Base-by-base conservation (phyloP, 2,797 vertebrate genomes). In the Neosilurus mollespiculum region DNA sequence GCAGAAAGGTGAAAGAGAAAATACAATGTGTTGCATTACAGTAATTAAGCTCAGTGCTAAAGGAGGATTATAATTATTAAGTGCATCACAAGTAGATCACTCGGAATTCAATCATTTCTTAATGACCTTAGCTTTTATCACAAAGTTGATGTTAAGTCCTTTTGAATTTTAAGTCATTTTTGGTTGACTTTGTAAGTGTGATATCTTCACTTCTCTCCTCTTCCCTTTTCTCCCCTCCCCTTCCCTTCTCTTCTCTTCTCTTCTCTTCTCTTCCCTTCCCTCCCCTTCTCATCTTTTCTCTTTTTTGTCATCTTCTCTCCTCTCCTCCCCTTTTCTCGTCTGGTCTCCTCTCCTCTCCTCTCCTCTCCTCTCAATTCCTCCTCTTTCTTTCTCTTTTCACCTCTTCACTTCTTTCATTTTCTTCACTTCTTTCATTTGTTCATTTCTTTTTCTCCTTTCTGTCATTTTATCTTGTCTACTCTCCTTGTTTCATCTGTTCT, bases 301-400 rank as follows among this genome's bases (percentile, higher is more conserved):
- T n/a, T n/a, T n/a, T n/a, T n/a, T n/a, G n/a, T n/a, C n/a, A n/a
- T n/a, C n/a, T n/a, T n/a, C n/a, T n/a, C n/a, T n/a, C n/a, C n/a
- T n/a, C n/a, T n/a, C n/a, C n/a, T n/a, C n/a, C n/a, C n/a, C n/a
- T n/a, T n/a, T n/a, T n/a, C n/a, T n/a, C n/a, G n/a, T n/a, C n/a
- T n/a, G n/a, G n/a, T n/a, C 15, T 58, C 37, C 64, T 72, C 77
- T 49, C 18, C 85, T 65, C 14, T 56, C 37, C 43, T 87, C 2
- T 87, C 56, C 0, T 58, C 56, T 18, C 14, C 1, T 2, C 14
- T 4, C 18, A n/a, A n/a, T n/a, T n/a, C n/a, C n/a, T n/a, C 15
- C 3, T 22, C 66, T 11, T 79, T 53, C 22, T 1, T 49, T 89
- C 88, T 91, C 90, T 80, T 9, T 8, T 69, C 10, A 53, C 16